Conservation (phyloP, 1,140 invertebrate genomes). For the Neodiprion lecontei region DNA sequence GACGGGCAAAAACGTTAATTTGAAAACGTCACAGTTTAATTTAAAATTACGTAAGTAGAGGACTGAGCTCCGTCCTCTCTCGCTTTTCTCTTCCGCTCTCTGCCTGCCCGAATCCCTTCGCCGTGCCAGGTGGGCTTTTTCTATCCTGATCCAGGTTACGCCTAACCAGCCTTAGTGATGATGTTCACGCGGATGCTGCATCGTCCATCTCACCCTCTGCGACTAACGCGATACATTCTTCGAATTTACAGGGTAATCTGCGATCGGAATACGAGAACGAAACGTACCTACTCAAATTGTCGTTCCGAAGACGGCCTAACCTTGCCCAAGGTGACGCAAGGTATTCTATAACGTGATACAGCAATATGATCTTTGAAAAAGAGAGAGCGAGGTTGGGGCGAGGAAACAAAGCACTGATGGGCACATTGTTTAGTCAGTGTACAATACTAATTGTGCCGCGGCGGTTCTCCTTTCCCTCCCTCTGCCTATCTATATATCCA, state of each 20-base stretch:
- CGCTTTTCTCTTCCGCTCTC: neutral
- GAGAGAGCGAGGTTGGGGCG: neutral
- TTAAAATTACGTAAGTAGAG: conserved; percentile 60
- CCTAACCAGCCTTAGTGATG: too few relatives aligned
- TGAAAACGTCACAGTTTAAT: conserved; percentile 63
- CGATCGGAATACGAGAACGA: too few relatives aligned
- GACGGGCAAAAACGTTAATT: conserved; percentile 60
- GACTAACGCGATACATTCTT: neutral
- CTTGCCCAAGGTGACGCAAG: too few relatives aligned
- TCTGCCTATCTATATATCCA: neutral
- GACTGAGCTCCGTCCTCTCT: conserved; percentile 10
- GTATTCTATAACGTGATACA: neutral
- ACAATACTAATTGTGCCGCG: conserved; percentile 1
- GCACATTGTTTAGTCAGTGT: neutral
- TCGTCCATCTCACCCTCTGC: too few relatives aligned
- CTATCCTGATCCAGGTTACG: too few relatives aligned
- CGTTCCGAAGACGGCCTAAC: too few relatives aligned
- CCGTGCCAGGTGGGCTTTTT: too few relatives aligned
- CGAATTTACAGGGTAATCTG: too few relatives aligned
- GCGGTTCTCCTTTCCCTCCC: neutral
- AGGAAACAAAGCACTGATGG: neutral
- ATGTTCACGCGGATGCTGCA: too few relatives aligned
- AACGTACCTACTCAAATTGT: too few relatives aligned
- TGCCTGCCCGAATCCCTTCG: too few relatives aligned
- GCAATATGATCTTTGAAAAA: neutral